Evolutionary conservation across 2,888 invertebrate species (phyloP).

Genomic region (Apotomis betuletana): DNA sequence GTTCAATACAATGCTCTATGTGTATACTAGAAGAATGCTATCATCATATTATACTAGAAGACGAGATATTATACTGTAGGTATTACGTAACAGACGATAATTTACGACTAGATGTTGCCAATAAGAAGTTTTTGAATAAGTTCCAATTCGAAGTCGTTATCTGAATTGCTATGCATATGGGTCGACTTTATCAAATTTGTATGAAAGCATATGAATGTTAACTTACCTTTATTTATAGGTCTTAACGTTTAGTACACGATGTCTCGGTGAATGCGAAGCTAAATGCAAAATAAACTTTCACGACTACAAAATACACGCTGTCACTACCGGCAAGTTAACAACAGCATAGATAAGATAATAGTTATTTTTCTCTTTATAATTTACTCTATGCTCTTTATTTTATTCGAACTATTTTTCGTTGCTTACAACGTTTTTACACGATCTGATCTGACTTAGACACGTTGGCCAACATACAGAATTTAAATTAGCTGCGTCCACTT

Average conservation of each 20-base stretch:
- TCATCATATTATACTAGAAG: not conserved
- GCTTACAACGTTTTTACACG: not conserved
- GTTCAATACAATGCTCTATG: not conserved
- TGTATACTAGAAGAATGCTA: not conserved
- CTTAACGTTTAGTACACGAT: not conserved
- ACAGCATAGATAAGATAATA: not conserved
- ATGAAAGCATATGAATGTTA: not conserved
- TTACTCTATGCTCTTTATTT: too few species aligned
- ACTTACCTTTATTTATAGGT: constrained; percentile 11
- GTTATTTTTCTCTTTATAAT: not conserved
- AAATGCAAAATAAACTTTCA: constrained; percentile 7
- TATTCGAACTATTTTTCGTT: not conserved
- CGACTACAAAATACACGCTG: not conserved
- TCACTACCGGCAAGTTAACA: constrained; percentile 1
- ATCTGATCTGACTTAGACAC: not conserved
- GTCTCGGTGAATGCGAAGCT: not conserved
- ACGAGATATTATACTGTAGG: not conserved
- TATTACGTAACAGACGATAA: constrained; percentile 17
- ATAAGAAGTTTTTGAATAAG: not conserved
- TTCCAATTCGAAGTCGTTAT: constrained; percentile 2
- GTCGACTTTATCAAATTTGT: not conserved
- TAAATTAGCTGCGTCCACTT: not conserved
- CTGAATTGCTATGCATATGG: not conserved
- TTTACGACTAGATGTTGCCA: constrained; percentile 7
- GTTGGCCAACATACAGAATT: not conserved